Evolutionary conservation across 2,888 invertebrate species (phyloP), one percentile per base, ranked within the genome.

Genomic region (Scaptomyza caliginosa): DNA sequence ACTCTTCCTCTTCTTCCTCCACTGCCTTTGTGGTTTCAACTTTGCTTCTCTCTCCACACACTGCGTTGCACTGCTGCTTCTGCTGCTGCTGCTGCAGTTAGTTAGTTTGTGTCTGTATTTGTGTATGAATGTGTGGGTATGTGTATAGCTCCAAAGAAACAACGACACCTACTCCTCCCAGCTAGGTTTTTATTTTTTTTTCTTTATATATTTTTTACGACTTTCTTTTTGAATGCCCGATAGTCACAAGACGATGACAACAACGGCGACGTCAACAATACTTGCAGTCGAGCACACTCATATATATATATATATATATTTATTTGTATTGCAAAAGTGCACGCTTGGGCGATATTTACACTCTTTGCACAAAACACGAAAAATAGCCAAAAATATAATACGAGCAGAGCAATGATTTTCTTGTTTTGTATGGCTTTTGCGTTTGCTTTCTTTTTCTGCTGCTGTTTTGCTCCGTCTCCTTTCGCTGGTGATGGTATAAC

Each of bases 231-330:
- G 30, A 60, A 68, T 71, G 64, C 66, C 69, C 81, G 82, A 80
- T 57, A 66, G 86, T 86, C 83, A 81, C 86, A 86, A 86, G 83
- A 79, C 81, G 58, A 69, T 67, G 75, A 77, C 74, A 77, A 72
- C 62, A 59, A 67, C 67, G 52, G 50, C 65, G 75, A 78, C 86
- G 73, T 79, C 76, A 82, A 80, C 81, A 80, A 66, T 67, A 43
- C 43, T 54, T 69, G 62, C 55, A 74, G 36, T 57, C 55, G 34
- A 34, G 40, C 46, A 48, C 58, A 39, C 57, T 39, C 48, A 34
- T 8, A 34, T 54, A 19, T 42, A 48, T 36, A 30, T 46, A 23
- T 16, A 38, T 54, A 19, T 45, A 57, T 36, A 34, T 46, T 32
- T 16, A 38, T 30, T 28, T 46, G 36, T 16, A 38, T 30, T 28